Percentiles rank a stretch among this genome's conserved stretches.
Conservation (phyloP, 2,113 vertebrate species). For the Sinocyclocheilus maitianheensis region DNA sequence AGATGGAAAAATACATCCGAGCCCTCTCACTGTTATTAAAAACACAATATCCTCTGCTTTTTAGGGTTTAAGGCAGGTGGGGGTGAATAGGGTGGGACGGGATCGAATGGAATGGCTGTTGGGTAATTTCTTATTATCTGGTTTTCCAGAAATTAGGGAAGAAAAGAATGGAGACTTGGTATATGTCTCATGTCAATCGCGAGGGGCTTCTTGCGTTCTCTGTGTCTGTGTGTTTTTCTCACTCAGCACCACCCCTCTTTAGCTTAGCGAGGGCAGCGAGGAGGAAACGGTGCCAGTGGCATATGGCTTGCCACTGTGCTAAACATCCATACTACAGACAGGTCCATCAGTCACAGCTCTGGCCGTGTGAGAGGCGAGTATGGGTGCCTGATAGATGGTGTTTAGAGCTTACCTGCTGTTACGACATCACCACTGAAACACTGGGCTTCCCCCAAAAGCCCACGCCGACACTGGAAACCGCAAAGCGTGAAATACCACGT, state of each 20-base stretch:
- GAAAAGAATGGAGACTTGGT: neutral
- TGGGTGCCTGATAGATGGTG: conserved; percentile 93
- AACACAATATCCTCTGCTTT: conserved; percentile 67
- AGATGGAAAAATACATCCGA: conserved; percentile 83
- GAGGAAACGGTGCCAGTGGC: conserved; percentile 92
- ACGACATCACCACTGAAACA: conserved; percentile 87
- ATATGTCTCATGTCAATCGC: neutral
- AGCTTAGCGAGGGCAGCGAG: conserved; percentile 65
- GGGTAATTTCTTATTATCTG: conserved; percentile 6
- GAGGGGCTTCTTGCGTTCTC: neutral
- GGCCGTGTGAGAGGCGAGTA: conserved; percentile 84
- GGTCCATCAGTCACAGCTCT: conserved; percentile 89
- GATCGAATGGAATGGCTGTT: neutral
- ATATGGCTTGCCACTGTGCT: conserved; percentile 97
- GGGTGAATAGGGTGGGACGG: conserved; percentile 2
- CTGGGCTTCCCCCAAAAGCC: conserved; percentile 79
- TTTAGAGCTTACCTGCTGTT: conserved; percentile 96
- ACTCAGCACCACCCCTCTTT: conserved; percentile 54
- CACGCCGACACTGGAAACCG: conserved; percentile 79
- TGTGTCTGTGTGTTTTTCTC: conserved; percentile 3
- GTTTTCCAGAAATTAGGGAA: conserved; percentile 22
- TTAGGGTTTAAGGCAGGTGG: neutral
- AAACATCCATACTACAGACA: conserved; percentile 89
- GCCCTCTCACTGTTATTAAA: conserved; percentile 73
- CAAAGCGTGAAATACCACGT: conserved; percentile 82